Evolutionary conservation across 2,888 invertebrate genomes (phyloP), one percentile per base, ranked within the genome.

Genomic region (Cryptocheilus praepositus): DNA sequence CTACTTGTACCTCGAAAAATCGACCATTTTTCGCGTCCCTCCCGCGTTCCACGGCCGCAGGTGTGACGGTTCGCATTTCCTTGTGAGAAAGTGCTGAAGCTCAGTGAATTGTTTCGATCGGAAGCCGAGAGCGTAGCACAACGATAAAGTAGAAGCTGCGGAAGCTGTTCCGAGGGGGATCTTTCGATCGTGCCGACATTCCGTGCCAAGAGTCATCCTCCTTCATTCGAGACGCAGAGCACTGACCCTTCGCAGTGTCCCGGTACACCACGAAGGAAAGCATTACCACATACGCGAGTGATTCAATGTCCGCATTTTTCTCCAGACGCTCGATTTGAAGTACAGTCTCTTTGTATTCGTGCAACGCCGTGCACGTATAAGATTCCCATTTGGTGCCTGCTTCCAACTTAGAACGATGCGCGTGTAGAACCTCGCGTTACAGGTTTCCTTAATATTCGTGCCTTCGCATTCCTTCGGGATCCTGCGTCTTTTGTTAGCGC

Each of bases 171-270:
- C 7, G 28, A 8, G 44, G n/a, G 25, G 19, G 54, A 69, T 69
- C 67, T 71, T 74, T 78, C 74, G 77, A 74, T 74, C 71, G 68
- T 71, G 68, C 63, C 70, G 70, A 77, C 71, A 77, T 78, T 78
- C 74, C 76, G 58, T 62, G 45, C 21, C 67, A 59, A 52, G 61
- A 64, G 62, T 67, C 16, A 77, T 75, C 65, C 71, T 67, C 61
- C 59, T 64, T 71, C 72, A 56, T 51, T 70, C 67, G 66, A 51
- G 71, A 77, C 71, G 72, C 74, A 70, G 81, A 78, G 70, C 79
- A 80, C 74, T 81, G 80, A 82, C 78, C 76, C 73, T 64, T 57
- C 64, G 64, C 71, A 49, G 67, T 67, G 62, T 69, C 59, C 63
- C 55, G 43, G 19, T n/a, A 44, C n/a, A 11, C 43, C 56, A 45